Evolutionary conservation across 2,797 vertebrate species (phyloP).

Genomic region (Centropyge bicolor): DNA sequence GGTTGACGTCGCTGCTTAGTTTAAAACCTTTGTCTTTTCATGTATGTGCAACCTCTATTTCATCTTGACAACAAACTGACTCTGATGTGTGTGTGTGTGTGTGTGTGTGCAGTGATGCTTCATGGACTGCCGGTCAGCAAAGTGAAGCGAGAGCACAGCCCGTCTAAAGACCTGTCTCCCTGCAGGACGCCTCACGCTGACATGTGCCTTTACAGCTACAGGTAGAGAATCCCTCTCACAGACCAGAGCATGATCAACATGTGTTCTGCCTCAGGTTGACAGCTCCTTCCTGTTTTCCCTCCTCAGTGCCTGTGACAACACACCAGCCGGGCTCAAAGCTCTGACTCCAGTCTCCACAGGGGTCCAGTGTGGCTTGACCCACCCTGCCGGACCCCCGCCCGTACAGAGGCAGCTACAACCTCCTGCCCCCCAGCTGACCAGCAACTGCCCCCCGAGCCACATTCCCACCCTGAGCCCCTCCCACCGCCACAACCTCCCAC

Average conservation of each 20-base stretch:
- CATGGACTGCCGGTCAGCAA: slow-evolving; percentile 89
- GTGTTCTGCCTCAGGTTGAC: too few relatives aligned
- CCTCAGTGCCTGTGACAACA: slow-evolving; percentile 93
- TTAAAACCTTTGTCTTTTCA: neutral
- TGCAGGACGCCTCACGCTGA: slow-evolving; percentile 91
- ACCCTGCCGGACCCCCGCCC: slow-evolving; percentile 80
- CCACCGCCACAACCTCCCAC: slow-evolving; percentile 68
- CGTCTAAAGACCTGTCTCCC: slow-evolving; percentile 88
- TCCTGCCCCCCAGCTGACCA: slow-evolving; percentile 57
- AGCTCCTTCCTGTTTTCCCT: neutral
- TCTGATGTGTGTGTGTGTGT: slow-evolving; percentile 5
- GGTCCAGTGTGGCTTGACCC: slow-evolving; percentile 79
- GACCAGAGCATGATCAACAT: rapidly evolving
- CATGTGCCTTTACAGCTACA: slow-evolving; percentile 96
- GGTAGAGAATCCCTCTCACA: slow-evolving; percentile 74
- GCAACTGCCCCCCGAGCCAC: slow-evolving; percentile 52
- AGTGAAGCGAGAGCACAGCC: slow-evolving; percentile 93
- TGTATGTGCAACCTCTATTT: too few relatives aligned
- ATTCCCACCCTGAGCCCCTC: slow-evolving; percentile 54
- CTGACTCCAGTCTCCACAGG: slow-evolving; percentile 87
- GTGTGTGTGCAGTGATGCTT: slow-evolving; percentile 88
- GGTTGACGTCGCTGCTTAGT: neutral
- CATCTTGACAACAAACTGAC: neutral
- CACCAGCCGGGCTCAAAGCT: slow-evolving; percentile 89
- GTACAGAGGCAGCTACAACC: slow-evolving; percentile 76